phyloP scores from a whole-genome alignment of 1,140 invertebrate species.

The Caenorhabditis elegans region WBcel235 BX284604.4:6850501-6851000 shows the following conservation, averaged over 20 bases:
- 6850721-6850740: neutral
- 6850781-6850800: neutral
- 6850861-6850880: neutral
- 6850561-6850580: neutral
- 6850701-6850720: neutral
- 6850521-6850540: too few species aligned
- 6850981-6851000: neutral
- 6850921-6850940: neutral
- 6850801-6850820: neutral
- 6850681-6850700: too few species aligned
- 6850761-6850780: neutral
- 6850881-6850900: too few species aligned
- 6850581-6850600: too few species aligned
- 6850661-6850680: too few species aligned
- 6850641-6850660: too few species aligned
- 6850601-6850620: too few species aligned
- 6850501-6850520: neutral
- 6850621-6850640: too few species aligned
- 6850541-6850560: neutral
- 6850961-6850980: neutral
- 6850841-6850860: neutral
- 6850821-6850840: neutral
- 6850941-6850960: neutral
- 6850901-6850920: neutral
- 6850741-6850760: neutral